Evolutionary conservation across 2,113 vertebrate species (phyloP), one percentile per base, ranked within the genome.

Genomic region (Gadus chalcogrammus): DNA sequence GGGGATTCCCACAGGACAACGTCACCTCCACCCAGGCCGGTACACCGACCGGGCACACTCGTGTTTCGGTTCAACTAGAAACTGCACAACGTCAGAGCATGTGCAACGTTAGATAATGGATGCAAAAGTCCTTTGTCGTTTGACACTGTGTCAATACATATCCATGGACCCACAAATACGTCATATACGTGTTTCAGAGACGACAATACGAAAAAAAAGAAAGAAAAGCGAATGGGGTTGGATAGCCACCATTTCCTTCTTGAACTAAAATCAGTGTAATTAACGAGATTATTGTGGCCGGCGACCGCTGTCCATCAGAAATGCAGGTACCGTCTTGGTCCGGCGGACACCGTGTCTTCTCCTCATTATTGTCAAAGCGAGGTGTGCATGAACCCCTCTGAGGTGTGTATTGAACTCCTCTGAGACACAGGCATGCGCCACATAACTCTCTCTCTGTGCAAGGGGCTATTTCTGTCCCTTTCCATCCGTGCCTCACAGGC

Each of bases 381-480:
- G 55, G 55, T 20, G 24, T 24, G 24, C 2, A 24, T 24, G 24
- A 24, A 24, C 24, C 2, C 24, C 24, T 24, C 24, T 24, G 24
- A 24, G 75, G 70, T 81, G 72, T 65, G 71, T 70, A 59, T 13
- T 65, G 73, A 85, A 48, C 80, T 83, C 64, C 71, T 79, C 67
- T 63, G 72, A 70, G 66, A 68, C 74, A 68, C 78, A 79, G 76
- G 77, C 80, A 81, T 84, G 84, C 78, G 83, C 81, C 79, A 70
- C 18, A 52, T 67, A 69, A 67, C 71, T 83, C 71, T 69, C 72
- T 75, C 70, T 72, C 42, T 48, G 42, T 48, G 42, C 42, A 48
- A 68, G 75, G 78, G n/a, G 84, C 87, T 93, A 93, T 93, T 92
- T 87, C 79, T 81, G 82, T 90, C 84, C 15, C 38, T 68, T 79